Evolutionary conservation across 2,888 invertebrate genomes (phyloP).

Genomic region (Aspidiotus destructor): DNA sequence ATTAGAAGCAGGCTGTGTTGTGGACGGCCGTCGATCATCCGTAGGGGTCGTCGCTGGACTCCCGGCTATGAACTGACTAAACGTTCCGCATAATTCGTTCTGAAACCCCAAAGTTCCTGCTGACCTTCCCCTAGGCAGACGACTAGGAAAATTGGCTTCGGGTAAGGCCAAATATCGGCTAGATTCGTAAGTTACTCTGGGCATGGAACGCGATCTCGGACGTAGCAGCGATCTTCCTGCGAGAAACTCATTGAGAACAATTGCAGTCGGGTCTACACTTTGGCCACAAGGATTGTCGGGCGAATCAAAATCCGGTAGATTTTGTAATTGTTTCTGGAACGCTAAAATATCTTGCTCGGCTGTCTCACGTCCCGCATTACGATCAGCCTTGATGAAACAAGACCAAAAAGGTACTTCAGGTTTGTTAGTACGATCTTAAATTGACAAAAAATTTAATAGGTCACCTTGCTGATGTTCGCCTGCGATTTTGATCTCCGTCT

Average conservation of each 20-base stretch:
- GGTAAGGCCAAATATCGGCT: conserved; percentile 42
- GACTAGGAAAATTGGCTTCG: conserved; percentile 38
- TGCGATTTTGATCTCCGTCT: conserved; percentile 41
- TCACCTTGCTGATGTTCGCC: conserved; percentile 40
- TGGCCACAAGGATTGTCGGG: conserved; percentile 40
- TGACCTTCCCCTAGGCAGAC: conserved; percentile 40
- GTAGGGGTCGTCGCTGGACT: conserved; percentile 36
- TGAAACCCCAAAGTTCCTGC: conserved; percentile 40
- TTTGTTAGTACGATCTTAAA: background rate
- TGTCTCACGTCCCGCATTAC: conserved; percentile 12
- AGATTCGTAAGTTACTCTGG: conserved; percentile 43
- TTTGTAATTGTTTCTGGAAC: conserved; percentile 50
- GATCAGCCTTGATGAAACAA: conserved; percentile 15
- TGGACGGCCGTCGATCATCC: conserved; percentile 38
- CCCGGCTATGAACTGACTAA: conserved; percentile 31
- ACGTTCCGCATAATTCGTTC: conserved; percentile 37
- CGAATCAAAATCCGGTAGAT: conserved; percentile 46
- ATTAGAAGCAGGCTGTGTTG: conserved; percentile 36
- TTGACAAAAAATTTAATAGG: background rate
- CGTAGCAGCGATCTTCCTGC: conserved; percentile 40
- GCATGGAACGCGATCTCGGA: conserved; percentile 45
- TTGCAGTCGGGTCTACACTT: conserved; percentile 37
- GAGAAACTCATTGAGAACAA: conserved; percentile 39
- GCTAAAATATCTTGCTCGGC: conserved; percentile 46
- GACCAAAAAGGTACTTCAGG: background rate